These are phyloP conservation scores for Polymixis lichenea DNA, from an alignment of 2,888 invertebrate species.

Conservation along the genomic window DNA sequence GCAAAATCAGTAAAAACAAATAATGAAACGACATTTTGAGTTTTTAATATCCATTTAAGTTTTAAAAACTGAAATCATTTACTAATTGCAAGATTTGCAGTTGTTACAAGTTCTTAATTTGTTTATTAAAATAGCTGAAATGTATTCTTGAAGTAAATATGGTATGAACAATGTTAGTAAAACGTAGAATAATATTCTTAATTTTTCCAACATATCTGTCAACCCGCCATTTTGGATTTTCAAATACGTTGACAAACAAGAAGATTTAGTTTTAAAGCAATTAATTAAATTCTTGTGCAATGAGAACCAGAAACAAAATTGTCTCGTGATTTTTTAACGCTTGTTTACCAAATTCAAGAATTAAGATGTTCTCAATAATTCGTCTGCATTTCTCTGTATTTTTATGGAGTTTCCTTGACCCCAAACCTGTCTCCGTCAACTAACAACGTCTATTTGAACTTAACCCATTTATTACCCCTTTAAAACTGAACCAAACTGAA, in stretches of 20 bases:
- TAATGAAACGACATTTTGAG: constrained; percentile 66
- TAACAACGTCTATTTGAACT: neutral
- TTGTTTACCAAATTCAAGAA: neutral
- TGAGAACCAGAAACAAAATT: neutral
- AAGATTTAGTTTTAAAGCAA: neutral
- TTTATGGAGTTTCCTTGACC: accelerated
- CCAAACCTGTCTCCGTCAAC: neutral
- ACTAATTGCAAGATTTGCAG: constrained; percentile 72
- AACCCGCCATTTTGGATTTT: constrained; percentile 38
- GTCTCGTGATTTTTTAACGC: neutral
- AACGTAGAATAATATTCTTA: constrained; percentile 84
- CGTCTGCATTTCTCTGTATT: neutral
- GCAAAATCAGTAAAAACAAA: constrained; percentile 74
- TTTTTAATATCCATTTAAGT: constrained; percentile 8
- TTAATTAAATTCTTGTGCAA: neutral
- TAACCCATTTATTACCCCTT: neutral
- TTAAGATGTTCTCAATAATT: neutral
- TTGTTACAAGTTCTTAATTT: constrained; percentile 79
- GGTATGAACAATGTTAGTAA: constrained; percentile 83
- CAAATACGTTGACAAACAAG: neutral
- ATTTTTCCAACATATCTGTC: constrained; percentile 80
- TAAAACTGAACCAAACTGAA: constrained; percentile 19
- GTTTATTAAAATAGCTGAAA: constrained; percentile 82
- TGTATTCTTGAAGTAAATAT: constrained; percentile 86
- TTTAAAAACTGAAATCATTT: neutral